Base-by-base conservation (phyloP, 2,797 vertebrate genomes). In the Cephalopachus bancanus region DNA sequence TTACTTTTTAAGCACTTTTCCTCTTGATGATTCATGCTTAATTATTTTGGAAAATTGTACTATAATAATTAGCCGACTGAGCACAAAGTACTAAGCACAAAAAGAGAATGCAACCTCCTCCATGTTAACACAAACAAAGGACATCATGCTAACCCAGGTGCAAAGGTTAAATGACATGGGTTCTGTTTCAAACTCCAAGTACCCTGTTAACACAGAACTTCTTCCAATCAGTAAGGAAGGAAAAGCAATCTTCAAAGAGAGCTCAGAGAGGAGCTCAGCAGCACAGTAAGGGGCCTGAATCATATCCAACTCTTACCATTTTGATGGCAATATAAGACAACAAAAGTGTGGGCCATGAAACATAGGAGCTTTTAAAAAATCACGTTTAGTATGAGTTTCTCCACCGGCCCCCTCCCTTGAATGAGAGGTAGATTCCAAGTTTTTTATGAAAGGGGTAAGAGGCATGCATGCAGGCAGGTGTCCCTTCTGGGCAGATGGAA, bases 1-100 rank as follows among this genome's bases (percentile, higher is more conserved):
- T 72, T 44, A 44, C 44, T 98, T 98, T 98, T 97, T 97, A 98
- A 96, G 98, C 98, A 94, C 98, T 92, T 91, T 94, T 80, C 79
- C 65, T 51, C 92, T 93, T 93, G 72, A 84, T 2, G 16, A 85
- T 72, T 95, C 91, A 94, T 89, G 89, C 85, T 81, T 51, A 57
- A 15, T 75, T 89, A 75, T 17, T 62, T 57, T 37, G 81, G 93
- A 51, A 89, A 64, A 65, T 5, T 51, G 74, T 55, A 78, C 74
- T 49, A 44, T 1, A 22, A 59, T 33, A n/a, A 86, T 17, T 12
- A 78, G 65, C 64, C 62, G 24, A 57, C 60, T 10, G 28, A 76
- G 84, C 76, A 83, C 60, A 83, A n/a, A 57, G 75, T 76, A 28
- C 16, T 0, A 53, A 59, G 53, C 83, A 62, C 53, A 62, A 30